phyloP scores from a whole-genome alignment of 2,113 vertebrate species.

The Chaetorhynchus papuensis region DNA sequence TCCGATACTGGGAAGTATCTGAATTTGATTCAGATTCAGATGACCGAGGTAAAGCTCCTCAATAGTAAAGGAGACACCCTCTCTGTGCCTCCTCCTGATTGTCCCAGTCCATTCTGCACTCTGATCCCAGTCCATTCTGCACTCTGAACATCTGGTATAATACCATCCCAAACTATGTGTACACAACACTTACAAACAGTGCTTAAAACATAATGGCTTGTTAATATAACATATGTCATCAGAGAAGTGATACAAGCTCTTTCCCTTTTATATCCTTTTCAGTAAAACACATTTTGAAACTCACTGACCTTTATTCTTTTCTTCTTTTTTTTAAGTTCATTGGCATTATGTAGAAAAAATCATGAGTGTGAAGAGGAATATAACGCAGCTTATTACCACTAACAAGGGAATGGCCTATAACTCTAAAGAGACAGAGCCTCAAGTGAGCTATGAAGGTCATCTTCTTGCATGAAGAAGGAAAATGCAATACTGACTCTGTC shows the following conservation, averaged over 20 bases:
- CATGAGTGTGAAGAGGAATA: slow-evolving; percentile 8
- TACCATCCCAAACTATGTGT: not conserved
- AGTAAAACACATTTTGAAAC: not conserved
- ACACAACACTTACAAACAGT: not conserved
- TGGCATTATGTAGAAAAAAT: not conserved
- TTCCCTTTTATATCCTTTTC: slow-evolving; percentile 9
- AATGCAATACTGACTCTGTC: not conserved
- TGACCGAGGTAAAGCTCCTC: not conserved
- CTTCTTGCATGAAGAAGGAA: slow-evolving; percentile 27
- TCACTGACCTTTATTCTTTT: not conserved
- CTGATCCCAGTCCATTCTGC: not conserved
- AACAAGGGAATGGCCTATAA: slow-evolving; percentile 42
- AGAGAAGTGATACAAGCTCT: not conserved
- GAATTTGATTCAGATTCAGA: too few species aligned
- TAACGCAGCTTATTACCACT: slow-evolving; percentile 47
- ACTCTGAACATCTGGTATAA: not conserved
- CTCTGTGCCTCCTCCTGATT: not conserved
- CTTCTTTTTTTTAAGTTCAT: not conserved
- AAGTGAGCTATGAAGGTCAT: slow-evolving; percentile 45
- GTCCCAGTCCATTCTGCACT: not conserved
- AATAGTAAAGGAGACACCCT: not conserved
- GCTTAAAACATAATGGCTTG: not conserved
- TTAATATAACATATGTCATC: not conserved
- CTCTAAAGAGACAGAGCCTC: slow-evolving; percentile 35
- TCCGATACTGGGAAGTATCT: not conserved